Conservation (phyloP, 1,140 invertebrate genomes). For the Drosophila fuyamai region DNA sequence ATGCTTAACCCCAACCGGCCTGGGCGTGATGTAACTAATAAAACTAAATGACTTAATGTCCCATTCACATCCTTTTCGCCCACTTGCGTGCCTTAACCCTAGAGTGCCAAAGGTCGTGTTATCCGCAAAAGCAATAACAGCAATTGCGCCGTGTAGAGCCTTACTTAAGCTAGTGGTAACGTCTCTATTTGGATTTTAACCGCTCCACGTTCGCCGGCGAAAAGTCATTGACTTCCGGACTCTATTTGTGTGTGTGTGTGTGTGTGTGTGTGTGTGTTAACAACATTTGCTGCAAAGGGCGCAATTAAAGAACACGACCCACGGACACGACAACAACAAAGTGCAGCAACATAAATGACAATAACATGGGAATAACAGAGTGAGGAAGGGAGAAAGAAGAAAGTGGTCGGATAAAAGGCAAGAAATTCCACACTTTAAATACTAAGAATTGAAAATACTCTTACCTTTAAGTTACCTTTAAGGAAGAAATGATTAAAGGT, state of each 20-base stretch:
- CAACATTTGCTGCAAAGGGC: constrained; percentile 61
- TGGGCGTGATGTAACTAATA: constrained; percentile 63
- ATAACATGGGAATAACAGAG: constrained; percentile 25
- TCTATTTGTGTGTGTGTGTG: not conserved
- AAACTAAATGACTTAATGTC: constrained; percentile 79
- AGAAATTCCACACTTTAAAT: not conserved
- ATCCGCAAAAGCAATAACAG: constrained; percentile 51
- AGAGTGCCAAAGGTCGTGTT: constrained; percentile 71
- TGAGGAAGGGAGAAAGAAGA: constrained; percentile 1
- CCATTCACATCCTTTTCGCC: constrained; percentile 32
- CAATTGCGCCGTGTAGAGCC: constrained; percentile 41
- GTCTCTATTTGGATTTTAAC: constrained; percentile 73
- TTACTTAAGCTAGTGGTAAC: constrained; percentile 67
- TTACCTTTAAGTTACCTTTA: not conserved
- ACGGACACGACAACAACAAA: constrained; percentile 58
- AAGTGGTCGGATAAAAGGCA: not conserved
- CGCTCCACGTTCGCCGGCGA: constrained; percentile 45
- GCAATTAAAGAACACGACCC: constrained; percentile 76
- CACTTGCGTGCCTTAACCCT: constrained; percentile 42
- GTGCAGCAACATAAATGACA: constrained; percentile 60
- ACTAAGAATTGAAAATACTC: constrained; percentile 7
- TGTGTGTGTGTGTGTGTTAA: constrained; percentile 25
- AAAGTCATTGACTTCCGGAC: constrained; percentile 76
- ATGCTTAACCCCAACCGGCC: constrained; percentile 59
- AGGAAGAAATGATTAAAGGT: too few relatives aligned